phyloP scores from a whole-genome alignment of 2,888 invertebrate genomes.

The Leptura quadrifasciata region DNA sequence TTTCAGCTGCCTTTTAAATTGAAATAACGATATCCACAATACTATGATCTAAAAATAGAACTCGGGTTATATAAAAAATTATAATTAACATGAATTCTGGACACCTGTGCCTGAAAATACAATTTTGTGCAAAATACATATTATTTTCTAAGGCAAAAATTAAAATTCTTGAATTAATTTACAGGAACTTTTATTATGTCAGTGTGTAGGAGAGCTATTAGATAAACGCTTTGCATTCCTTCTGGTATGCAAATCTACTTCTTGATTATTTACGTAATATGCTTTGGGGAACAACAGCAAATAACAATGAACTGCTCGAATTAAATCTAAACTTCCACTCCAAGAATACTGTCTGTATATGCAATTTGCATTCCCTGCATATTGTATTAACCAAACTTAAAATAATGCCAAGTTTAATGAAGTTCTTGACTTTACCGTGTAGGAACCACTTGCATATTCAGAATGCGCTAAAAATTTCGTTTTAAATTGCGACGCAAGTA shows the following conservation, averaged over 20 bases:
- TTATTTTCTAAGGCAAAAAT: neutral
- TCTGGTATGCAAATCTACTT: slow-evolving; percentile 33
- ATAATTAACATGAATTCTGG: no score
- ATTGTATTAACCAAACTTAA: neutral
- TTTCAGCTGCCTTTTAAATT: no score
- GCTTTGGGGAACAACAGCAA: slow-evolving; percentile 18
- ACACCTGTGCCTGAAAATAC: no score
- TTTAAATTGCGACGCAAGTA: no score
- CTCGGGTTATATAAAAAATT: no score
- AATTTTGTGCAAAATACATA: neutral
- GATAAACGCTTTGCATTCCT: slow-evolving; percentile 38
- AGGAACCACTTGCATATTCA: no score
- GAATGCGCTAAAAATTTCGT: no score
- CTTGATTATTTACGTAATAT: slow-evolving; percentile 24
- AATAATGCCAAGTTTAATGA: slow-evolving; percentile 9
- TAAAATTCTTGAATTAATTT: slow-evolving; percentile 23
- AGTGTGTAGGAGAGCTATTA: slow-evolving; percentile 32
- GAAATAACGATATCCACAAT: no score
- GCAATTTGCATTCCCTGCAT: neutral
- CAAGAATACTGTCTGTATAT: neutral
- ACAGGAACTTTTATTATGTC: slow-evolving; percentile 5
- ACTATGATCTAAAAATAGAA: no score
- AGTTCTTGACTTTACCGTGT: neutral
- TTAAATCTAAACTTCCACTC: slow-evolving; percentile 26
- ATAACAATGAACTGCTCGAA: slow-evolving; percentile 25